Evolutionary conservation across 1,140 invertebrate species (phyloP).

Genomic region (Gerris buenoi): DNA sequence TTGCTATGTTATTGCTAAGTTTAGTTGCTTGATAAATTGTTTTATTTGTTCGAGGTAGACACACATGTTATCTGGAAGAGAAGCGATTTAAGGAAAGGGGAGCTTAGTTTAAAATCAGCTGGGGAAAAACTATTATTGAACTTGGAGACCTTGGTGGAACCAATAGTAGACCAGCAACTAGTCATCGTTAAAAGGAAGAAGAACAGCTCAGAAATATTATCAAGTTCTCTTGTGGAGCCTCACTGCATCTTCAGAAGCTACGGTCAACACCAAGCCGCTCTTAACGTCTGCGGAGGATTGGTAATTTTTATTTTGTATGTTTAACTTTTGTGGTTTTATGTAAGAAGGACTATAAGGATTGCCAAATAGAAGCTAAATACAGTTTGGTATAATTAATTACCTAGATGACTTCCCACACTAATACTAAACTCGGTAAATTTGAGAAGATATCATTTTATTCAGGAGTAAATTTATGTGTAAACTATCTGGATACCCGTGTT

Average conservation of each 20-base stretch:
- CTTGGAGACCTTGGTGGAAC: background rate
- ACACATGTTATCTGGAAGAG: background rate
- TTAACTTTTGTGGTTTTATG: background rate
- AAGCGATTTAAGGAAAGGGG: background rate
- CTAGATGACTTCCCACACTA: too few species aligned
- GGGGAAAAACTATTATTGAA: background rate
- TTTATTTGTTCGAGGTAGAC: background rate
- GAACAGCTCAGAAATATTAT: slow-evolving; percentile 12
- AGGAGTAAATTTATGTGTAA: too few species aligned
- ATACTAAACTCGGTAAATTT: too few species aligned
- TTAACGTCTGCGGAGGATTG: slow-evolving; percentile 22
- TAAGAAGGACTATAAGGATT: background rate
- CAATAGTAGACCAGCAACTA: background rate
- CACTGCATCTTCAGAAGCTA: slow-evolving; percentile 21
- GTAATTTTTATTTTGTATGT: slow-evolving; percentile 14
- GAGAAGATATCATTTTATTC: too few species aligned
- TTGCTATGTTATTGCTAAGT: too few species aligned
- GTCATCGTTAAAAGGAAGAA: slow-evolving; percentile 6
- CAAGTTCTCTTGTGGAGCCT: slow-evolving; percentile 8
- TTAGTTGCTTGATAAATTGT: too few species aligned
- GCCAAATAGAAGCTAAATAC: too few species aligned
- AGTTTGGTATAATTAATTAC: too few species aligned
- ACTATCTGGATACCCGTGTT: too few species aligned
- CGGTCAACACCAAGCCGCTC: slow-evolving; percentile 17
- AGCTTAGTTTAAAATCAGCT: background rate